A percentile compares a stretch with the other conserved stretches of the same genome.
Evolutionary conservation across 1,140 invertebrate species (phyloP).

Genomic region (Drosophila bocqueti): DNA sequence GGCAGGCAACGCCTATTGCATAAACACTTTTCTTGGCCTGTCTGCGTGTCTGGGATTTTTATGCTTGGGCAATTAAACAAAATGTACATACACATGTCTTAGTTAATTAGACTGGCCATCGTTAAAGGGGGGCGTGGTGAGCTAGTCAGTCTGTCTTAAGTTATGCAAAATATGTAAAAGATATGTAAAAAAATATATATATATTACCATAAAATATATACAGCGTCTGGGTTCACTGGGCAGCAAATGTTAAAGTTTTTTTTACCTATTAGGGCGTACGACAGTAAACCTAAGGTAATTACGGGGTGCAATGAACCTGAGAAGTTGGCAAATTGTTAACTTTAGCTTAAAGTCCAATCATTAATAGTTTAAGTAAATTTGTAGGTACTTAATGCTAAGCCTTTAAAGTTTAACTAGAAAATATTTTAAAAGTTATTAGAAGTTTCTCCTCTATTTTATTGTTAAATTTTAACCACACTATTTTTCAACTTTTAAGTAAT

Average conservation of each 20-base stretch:
- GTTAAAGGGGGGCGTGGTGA: conserved; percentile 42
- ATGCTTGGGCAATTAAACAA: conserved; percentile 54
- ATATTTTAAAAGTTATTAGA: no score
- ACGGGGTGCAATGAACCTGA: conserved; percentile 60
- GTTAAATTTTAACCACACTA: no score
- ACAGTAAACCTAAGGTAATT: conserved; percentile 23
- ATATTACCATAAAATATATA: conserved; percentile 1
- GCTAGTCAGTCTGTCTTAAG: conserved; percentile 6
- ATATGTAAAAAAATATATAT: background rate
- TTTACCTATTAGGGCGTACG: conserved; percentile 3
- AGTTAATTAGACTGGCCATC: conserved; percentile 47
- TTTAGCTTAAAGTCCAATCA: background rate
- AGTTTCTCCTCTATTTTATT: background rate
- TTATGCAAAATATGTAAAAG: conserved; percentile 49
- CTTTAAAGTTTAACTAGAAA: background rate
- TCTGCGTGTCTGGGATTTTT: conserved; percentile 21
- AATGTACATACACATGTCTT: conserved; percentile 38
- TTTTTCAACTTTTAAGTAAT: background rate
- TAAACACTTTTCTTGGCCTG: conserved; percentile 27
- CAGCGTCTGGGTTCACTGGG: conserved; percentile 25
- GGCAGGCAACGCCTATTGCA: conserved; percentile 49
- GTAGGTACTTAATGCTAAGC: background rate
- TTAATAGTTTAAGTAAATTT: background rate
- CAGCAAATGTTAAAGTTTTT: background rate
- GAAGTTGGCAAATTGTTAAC: conserved; percentile 5